Evolutionary conservation across 2,797 vertebrate species (phyloP).

Genomic region (Ataeniobius toweri): DNA sequence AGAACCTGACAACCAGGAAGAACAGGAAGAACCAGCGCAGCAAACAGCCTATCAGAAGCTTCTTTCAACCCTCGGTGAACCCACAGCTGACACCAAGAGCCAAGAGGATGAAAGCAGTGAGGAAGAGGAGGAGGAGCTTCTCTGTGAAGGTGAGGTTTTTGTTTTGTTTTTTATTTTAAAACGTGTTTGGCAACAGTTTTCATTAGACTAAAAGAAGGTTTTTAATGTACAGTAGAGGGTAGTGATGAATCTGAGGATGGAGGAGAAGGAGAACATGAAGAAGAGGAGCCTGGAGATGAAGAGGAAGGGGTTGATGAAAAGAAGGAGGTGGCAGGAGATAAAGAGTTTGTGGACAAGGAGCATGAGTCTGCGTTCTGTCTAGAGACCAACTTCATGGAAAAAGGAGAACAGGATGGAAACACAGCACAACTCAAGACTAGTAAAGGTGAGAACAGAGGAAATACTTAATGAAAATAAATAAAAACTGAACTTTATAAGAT

Average conservation of each 20-base stretch:
- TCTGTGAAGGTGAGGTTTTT: slow-evolving; percentile 63
- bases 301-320: slow-evolving; percentile 36
- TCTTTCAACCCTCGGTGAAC: slow-evolving; percentile 84
- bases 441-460: slow-evolving; percentile 42
- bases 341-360: slow-evolving; percentile 87
- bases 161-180: neutral
- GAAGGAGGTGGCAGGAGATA: slow-evolving; percentile 41
- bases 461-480: neutral
- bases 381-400: slow-evolving; percentile 87
- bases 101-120: slow-evolving; percentile 82
- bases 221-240: slow-evolving; percentile 26
- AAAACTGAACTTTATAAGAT: too few relatives aligned
- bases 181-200: neutral
- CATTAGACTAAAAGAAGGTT: neutral
- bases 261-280: slow-evolving; percentile 41
- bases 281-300: slow-evolving; percentile 37
- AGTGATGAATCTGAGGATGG: slow-evolving; percentile 34
- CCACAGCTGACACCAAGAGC: slow-evolving; percentile 63
- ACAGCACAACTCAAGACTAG: slow-evolving; percentile 11
- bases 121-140: slow-evolving; percentile 52
- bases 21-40: slow-evolving; percentile 83
- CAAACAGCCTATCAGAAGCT: slow-evolving; percentile 89
- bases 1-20: slow-evolving; percentile 75
- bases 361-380: slow-evolving; percentile 90
- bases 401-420: slow-evolving; percentile 50